A percentile compares a stretch with the other conserved stretches of the same genome.
Evolutionary conservation across 2,113 vertebrate genomes (phyloP).

Genomic region (Xerus inauris): DNA sequence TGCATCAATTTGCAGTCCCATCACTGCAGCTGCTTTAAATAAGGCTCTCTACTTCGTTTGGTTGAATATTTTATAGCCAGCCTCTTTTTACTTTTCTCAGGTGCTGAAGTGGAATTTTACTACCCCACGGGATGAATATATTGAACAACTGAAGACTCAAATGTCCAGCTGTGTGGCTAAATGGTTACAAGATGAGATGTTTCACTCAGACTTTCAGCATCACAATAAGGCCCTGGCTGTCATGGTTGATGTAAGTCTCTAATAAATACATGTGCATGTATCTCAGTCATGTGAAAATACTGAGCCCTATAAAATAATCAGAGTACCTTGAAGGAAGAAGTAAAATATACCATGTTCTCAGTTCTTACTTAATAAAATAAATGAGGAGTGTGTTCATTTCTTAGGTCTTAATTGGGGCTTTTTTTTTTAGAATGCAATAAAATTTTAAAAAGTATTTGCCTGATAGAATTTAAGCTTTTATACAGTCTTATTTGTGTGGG

Average conservation of each 20-base stretch:
- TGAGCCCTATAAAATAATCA: background rate
- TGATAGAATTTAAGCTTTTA: conserved; percentile 33
- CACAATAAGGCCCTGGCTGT: conserved; percentile 96
- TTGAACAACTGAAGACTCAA: conserved; percentile 97
- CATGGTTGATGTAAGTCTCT: conserved; percentile 94
- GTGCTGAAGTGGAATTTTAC: conserved; percentile 99
- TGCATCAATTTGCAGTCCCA: too few species aligned
- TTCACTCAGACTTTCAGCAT: conserved; percentile 97
- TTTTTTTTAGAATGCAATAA: background rate
- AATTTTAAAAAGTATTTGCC: conserved; percentile 18
- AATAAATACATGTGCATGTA: background rate
- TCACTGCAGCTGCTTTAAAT: background rate
- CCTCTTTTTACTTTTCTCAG: conserved; percentile 80
- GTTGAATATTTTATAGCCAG: background rate
- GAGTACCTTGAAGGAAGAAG: conserved; percentile 32
- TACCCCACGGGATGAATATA: conserved; percentile 96
- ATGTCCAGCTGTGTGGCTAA: conserved; percentile 95
- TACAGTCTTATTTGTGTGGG: conserved; percentile 37
- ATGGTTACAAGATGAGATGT: conserved; percentile 98
- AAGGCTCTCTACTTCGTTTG: background rate
- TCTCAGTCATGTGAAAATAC: background rate
- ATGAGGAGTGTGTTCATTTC: background rate
- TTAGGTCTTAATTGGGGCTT: background rate
- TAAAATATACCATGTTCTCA: background rate
- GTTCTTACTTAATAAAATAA: conserved; percentile 13